Base-by-base conservation (phyloP, 30 jellyfish, hydroid and myxozoan species). In the Calvadosia cruxmelitensis region DNA sequence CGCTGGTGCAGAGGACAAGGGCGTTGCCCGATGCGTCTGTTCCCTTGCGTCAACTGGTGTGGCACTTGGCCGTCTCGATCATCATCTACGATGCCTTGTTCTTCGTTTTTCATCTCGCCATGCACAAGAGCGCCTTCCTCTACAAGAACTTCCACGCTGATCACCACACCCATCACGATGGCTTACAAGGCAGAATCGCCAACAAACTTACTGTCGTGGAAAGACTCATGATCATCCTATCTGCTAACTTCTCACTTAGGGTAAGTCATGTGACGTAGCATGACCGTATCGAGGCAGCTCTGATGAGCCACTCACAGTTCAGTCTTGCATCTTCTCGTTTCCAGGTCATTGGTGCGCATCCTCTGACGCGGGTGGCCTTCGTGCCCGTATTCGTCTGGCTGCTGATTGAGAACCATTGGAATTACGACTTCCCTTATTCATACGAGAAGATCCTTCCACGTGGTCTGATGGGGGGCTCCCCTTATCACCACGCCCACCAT, bases 401-500 rank as follows among this genome's bases (percentile, higher is more conserved):
- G 57, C 10, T 42, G 10, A 20, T 42, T 42, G 57, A 42, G 57
- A 42, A 42, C 20, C 57, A 42, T 42, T 42, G 15, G 57, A 42
- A 42, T 42, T 42, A 42, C 57, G 57, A 42, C 20, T 42, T 42
- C 20, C 57, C 57, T 42, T 42, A 42, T 20, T 42, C 57, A 10
- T 42, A 42, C 57, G 57, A 42, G 57, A 42, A 42, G 57, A 42
- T 42, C 57, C 10, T 42, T 10, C 57, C 57, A 10, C 57, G 57
- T 42, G 57, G 57, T 20, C 20, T 42, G 15, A 42, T 42, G 57
- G 57, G 57, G 20, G 57, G 57, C 20, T 42, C 57, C 57, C 57
- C 57, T 42, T 42, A 42, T 42, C 57, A 42, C 20, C 57, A 42
- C 57, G 57, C 57, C 57, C 57, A 42, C 20, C 57, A 42, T 42